Evolutionary conservation across 2,113 vertebrate species (phyloP).

Genomic region (Dipodomys merriami): DNA sequence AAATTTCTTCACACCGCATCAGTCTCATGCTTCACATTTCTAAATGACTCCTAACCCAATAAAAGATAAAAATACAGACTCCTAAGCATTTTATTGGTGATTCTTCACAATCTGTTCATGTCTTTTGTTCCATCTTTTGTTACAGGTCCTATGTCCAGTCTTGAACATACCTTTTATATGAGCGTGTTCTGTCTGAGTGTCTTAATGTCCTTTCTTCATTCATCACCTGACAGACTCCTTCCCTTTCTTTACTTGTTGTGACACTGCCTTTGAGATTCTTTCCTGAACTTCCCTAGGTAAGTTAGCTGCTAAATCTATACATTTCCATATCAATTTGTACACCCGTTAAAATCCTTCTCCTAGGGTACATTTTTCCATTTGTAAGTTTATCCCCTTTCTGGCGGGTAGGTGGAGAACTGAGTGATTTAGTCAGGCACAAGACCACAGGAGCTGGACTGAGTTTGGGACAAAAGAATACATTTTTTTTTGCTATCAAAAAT

Average conservation of each 20-base stretch:
- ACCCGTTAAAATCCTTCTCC: not conserved
- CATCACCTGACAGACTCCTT: not conserved
- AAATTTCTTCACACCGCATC: not conserved
- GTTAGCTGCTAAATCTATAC: not conserved
- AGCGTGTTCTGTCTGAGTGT: not conserved
- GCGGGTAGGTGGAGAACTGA: not conserved
- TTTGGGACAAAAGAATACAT: not conserved
- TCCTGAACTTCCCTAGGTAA: not conserved
- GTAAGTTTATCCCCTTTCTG: not conserved
- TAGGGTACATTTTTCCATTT: not conserved
- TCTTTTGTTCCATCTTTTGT: not conserved
- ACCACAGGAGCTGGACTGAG: not conserved
- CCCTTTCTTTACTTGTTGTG: not conserved
- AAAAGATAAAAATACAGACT: not conserved
- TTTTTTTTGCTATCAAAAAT: slow-evolving; percentile 7
- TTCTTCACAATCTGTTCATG: not conserved
- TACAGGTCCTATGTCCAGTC: not conserved
- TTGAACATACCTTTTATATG: not conserved
- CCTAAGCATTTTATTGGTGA: not conserved
- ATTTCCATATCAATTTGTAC: not conserved
- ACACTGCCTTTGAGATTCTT: not conserved
- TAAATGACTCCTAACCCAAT: not conserved
- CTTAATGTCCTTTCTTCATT: not conserved
- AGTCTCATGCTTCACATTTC: not conserved
- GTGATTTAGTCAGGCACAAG: not conserved